Conservation (phyloP, 2,888 invertebrate species). For the Synanthedon tipuliformis region DNA sequence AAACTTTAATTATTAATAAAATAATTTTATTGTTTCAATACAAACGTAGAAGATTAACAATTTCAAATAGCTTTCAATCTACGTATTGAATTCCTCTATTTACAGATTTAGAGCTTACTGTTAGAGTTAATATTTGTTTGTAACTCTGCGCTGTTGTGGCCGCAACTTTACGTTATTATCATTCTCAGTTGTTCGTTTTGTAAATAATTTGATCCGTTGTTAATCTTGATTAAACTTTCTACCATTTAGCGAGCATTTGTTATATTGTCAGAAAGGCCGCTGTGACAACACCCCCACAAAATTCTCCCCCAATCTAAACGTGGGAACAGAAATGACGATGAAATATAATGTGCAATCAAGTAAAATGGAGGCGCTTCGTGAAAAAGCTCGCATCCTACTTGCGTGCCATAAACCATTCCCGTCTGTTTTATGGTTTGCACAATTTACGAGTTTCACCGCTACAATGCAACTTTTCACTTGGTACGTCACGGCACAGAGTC, state of each 20-base stretch:
- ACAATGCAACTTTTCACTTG: slow-evolving; percentile 22
- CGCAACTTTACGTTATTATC: not conserved
- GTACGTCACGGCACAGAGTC: slow-evolving; percentile 15
- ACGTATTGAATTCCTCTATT: too few relatives aligned
- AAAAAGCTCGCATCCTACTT: slow-evolving; percentile 38
- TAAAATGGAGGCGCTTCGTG: slow-evolving; percentile 34
- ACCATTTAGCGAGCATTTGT: not conserved
- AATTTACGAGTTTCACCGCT: slow-evolving; percentile 40
- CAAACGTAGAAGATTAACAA: too few relatives aligned
- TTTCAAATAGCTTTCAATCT: too few relatives aligned
- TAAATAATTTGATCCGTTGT: not conserved
- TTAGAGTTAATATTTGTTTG: too few relatives aligned
- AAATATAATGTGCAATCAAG: slow-evolving; percentile 51
- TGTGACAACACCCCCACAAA: not conserved
- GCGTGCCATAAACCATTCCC: slow-evolving; percentile 51
- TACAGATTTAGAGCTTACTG: too few relatives aligned
- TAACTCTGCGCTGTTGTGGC: too few relatives aligned
- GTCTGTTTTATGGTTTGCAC: slow-evolving; percentile 36
- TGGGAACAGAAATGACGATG: slow-evolving; percentile 11
- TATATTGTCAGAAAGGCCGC: not conserved
- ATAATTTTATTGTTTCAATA: too few relatives aligned
- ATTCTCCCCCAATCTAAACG: not conserved
- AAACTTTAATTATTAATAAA: too few relatives aligned
- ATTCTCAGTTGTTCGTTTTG: not conserved
- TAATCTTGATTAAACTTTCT: not conserved